Conservation (phyloP, 2,113 vertebrate species). For the Ceyx margarethae region DNA sequence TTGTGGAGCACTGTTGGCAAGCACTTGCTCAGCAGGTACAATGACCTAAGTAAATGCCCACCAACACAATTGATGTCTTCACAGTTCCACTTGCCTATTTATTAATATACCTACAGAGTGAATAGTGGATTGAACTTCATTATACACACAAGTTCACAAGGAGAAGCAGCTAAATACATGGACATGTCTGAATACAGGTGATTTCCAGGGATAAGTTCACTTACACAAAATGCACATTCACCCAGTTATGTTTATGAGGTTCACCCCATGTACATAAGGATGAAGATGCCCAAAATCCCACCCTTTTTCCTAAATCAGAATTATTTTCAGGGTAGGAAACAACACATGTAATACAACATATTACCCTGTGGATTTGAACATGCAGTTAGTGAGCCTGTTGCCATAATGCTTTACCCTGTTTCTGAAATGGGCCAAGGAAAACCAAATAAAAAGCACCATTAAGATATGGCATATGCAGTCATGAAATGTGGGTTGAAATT, state of each 20-base stretch:
- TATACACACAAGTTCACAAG: background rate
- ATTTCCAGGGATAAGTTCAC: background rate
- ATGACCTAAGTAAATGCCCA: constrained; percentile 19
- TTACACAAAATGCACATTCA: background rate
- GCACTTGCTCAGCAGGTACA: constrained; percentile 9
- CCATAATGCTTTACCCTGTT: background rate
- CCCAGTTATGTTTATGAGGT: background rate
- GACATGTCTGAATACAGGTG: background rate
- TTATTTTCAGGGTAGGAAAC: background rate
- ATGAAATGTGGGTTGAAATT: background rate
- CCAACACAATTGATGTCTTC: background rate
- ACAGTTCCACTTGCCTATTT: background rate
- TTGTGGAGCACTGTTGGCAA: background rate
- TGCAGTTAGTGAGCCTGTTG: background rate
- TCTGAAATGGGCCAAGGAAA: background rate
- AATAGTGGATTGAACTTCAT: background rate
- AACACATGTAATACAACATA: background rate
- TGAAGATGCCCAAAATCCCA: background rate
- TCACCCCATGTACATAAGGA: background rate
- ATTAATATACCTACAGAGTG: background rate
- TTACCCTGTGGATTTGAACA: background rate
- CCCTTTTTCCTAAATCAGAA: background rate
- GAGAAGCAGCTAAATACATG: background rate
- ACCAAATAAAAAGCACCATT: background rate
- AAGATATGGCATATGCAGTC: background rate